Conservation (phyloP, 2,888 invertebrate genomes). For the Idaea aversata region DNA sequence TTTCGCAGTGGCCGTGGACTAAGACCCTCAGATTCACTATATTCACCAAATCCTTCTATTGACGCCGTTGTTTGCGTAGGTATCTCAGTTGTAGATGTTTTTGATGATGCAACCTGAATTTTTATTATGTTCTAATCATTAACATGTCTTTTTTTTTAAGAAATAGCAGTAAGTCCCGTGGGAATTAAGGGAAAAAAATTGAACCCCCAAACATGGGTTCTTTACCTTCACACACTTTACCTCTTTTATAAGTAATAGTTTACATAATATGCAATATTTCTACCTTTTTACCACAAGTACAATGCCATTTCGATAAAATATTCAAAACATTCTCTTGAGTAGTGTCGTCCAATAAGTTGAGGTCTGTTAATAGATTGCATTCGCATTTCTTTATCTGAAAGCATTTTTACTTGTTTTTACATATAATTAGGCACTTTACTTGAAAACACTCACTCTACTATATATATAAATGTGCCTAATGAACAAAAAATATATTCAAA, state of each 20-base stretch:
- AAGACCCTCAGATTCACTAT: conserved; percentile 34
- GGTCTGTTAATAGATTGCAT: conserved; percentile 65
- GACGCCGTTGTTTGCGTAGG: conserved; percentile 37
- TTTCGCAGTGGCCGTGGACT: conserved; percentile 54
- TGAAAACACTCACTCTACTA: conserved; percentile 3
- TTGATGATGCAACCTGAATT: conserved; percentile 56
- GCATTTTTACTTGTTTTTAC: background rate
- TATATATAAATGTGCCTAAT: conserved; percentile 1
- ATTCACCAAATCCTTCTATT: conserved; percentile 40
- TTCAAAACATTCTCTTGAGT: conserved; percentile 66
- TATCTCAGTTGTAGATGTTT: conserved; percentile 64
- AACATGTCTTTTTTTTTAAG: too few relatives aligned
- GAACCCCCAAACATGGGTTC: background rate
- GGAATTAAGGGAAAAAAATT: too few relatives aligned
- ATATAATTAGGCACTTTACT: background rate
- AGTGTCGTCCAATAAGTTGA: conserved; percentile 61
- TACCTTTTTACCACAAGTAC: conserved; percentile 70
- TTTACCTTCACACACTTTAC: background rate
- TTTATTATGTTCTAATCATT: too few relatives aligned
- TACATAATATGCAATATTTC: too few relatives aligned
- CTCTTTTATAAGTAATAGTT: too few relatives aligned
- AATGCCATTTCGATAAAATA: conserved; percentile 71
- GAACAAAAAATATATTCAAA: conserved; percentile 6
- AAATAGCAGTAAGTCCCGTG: too few relatives aligned
- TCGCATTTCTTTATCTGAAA: conserved; percentile 71